A percentile compares a stretch with the other conserved stretches of the same genome.
These are phyloP conservation scores for Gastrophysa polygoni DNA, from an alignment of 2,888 invertebrate genomes.

Conservation along the genomic window DNA sequence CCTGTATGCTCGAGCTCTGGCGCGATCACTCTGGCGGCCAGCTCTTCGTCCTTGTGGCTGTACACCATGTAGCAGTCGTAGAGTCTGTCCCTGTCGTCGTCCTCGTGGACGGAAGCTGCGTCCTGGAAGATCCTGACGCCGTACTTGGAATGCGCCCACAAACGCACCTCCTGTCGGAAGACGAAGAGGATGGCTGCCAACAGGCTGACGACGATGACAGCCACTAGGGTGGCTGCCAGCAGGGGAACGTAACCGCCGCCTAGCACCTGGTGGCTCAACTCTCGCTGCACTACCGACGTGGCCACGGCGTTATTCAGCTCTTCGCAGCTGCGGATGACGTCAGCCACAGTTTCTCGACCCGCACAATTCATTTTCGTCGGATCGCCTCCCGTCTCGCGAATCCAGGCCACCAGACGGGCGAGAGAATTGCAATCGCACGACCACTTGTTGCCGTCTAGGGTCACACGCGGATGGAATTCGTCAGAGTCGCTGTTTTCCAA, in stretches of 20 bases:
- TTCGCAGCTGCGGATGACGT: conserved; percentile 66
- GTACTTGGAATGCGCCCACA: conserved; percentile 81
- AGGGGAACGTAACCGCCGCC: conserved; percentile 77
- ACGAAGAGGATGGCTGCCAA: conserved; percentile 73
- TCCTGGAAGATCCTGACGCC: conserved; percentile 76
- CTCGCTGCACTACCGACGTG: conserved; percentile 61
- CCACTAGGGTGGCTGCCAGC: conserved; percentile 72
- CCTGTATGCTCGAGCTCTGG: conserved; percentile 75
- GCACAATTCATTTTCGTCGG: conserved; percentile 73
- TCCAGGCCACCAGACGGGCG: conserved; percentile 72
- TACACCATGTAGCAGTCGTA: conserved; percentile 88
- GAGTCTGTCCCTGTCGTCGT: conserved; percentile 61
- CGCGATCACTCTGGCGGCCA: conserved; percentile 71
- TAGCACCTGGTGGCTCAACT: conserved; percentile 66
- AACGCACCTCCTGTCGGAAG: conserved; percentile 76
- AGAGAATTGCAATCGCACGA: conserved; percentile 80
- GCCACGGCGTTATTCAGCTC: conserved; percentile 73
- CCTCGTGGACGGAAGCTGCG: conserved; percentile 62
- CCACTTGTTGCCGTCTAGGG: conserved; percentile 81
- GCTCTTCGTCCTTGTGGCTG: conserved; percentile 79
- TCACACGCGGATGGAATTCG: conserved; percentile 68
- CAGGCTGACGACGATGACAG: conserved; percentile 72
- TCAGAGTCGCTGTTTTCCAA: conserved; percentile 65
- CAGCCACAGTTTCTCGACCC: conserved; percentile 63
- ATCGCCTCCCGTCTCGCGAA: conserved; percentile 70